Conservation (phyloP, 2,113 vertebrate species). For the Rhodinocichla rosea region DNA sequence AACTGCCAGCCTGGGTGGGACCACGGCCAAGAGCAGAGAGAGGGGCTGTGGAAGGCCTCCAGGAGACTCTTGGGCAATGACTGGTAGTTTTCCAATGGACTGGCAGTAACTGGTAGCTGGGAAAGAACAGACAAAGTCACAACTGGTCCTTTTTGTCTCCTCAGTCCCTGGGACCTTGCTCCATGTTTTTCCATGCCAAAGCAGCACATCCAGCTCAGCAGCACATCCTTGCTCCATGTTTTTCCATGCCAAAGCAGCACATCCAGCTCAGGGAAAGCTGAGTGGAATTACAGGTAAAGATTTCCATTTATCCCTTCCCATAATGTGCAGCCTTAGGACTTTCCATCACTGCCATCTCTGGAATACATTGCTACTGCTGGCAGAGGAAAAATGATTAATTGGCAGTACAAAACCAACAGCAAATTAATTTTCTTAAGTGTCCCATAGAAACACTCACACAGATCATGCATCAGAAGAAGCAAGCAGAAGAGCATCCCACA, state of each 20-base stretch:
- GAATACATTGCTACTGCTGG: not conserved
- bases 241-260: not conserved
- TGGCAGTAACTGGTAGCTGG: not conserved
- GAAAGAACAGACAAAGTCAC: not conserved
- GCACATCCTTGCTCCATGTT: not conserved
- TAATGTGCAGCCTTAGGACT: not conserved
- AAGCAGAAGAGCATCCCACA: not conserved
- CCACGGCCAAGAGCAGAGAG: not conserved
- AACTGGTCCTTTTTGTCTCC: not conserved
- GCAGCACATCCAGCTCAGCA: too few relatives aligned
- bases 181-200: not conserved
- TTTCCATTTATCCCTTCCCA: not conserved
- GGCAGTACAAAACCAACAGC: not conserved
- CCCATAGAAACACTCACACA: not conserved
- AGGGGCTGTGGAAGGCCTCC: not conserved
- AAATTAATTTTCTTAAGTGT: not conserved
- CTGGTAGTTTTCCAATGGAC: not conserved
- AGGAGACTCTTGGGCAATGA: not conserved
- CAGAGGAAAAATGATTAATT: not conserved
- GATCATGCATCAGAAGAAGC: not conserved
- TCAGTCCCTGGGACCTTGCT: not conserved
- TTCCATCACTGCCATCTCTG: not conserved
- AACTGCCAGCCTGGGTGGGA: not conserved
- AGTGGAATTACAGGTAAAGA: not conserved
- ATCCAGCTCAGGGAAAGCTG: not conserved